phyloP scores from a whole-genome alignment of 1,140 invertebrate species.

The Grapholita molesta region DNA sequence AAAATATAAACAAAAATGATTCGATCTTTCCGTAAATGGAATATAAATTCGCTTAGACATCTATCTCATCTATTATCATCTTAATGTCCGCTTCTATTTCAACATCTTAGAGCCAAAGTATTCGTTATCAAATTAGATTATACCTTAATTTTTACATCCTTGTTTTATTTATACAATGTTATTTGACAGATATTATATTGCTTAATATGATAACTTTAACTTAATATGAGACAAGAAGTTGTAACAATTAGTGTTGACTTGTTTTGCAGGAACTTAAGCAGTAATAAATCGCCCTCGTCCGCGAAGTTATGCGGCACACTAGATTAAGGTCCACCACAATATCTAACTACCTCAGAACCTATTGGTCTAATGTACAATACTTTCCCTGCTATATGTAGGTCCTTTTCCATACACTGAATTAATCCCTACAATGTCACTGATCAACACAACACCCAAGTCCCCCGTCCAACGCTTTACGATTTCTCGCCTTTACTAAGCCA shows the following conservation, averaged over 20 bases:
- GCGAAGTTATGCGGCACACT: conserved; percentile 41
- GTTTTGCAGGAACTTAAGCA: conserved; percentile 48
- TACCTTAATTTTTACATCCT: not conserved
- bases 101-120: conserved; percentile 31
- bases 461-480: conserved; percentile 42
- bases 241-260: conserved; percentile 51
- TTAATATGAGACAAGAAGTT: conserved; percentile 19
- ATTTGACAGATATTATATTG: not conserved
- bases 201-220: not conserved
- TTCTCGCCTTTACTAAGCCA: conserved; percentile 31
- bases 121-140: not conserved
- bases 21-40: conserved; percentile 55
- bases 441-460: conserved; percentile 32
- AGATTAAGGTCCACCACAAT: conserved; percentile 66
- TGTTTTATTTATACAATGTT: not conserved
- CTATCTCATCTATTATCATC: too few relatives aligned
- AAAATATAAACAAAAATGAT: conserved; percentile 55
- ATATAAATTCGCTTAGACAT: conserved; percentile 62
- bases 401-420: conserved; percentile 22
- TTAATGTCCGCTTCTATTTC: conserved; percentile 44
- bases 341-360: conserved; percentile 24
- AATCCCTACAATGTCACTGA: conserved; percentile 41
- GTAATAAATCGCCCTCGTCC: conserved; percentile 59
- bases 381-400: not conserved
- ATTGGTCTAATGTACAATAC: not conserved